Percentiles rank a stretch among this genome's conserved stretches.
phyloP scores from a whole-genome alignment of 2,888 invertebrate genomes.

The Cryptosula pallasiana region DNA sequence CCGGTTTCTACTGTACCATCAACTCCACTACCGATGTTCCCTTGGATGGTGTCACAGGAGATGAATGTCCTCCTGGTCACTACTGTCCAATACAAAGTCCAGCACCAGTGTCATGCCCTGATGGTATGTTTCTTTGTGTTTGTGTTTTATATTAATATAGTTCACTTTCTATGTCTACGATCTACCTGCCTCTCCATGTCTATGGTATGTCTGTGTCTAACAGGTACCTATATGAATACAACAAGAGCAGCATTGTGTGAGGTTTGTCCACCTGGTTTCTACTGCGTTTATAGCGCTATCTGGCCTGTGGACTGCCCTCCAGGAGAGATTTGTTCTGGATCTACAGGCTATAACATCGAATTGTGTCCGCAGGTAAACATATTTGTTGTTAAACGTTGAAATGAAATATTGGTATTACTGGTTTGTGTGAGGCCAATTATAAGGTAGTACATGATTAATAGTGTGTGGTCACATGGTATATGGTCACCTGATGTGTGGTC shows the following conservation, averaged over 20 bases:
- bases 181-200: no score
- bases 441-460: no score
- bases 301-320: constrained; percentile 32
- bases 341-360: constrained; percentile 42
- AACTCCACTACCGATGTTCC: constrained; percentile 39
- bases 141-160: no score
- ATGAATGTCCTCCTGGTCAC: constrained; percentile 40
- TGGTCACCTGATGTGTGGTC: no score
- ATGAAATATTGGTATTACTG: no score
- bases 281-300: constrained; percentile 37
- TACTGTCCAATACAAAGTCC: constrained; percentile 38
- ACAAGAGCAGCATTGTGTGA: constrained; percentile 43
- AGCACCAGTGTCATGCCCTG: constrained; percentile 40
- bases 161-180: no score
- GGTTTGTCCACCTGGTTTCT: constrained; percentile 43
- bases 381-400: no score
- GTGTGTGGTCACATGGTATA: no score
- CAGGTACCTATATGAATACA: constrained; percentile 49
- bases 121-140: constrained; percentile 34
- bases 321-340: constrained; percentile 42
- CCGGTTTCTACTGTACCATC: constrained; percentile 37
- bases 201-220: no score
- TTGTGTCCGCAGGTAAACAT: constrained; percentile 35
- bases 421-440: no score
- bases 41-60: constrained; percentile 43